Conservation (phyloP, 2,797 vertebrate species). For the Mionectes olivaceus region DNA sequence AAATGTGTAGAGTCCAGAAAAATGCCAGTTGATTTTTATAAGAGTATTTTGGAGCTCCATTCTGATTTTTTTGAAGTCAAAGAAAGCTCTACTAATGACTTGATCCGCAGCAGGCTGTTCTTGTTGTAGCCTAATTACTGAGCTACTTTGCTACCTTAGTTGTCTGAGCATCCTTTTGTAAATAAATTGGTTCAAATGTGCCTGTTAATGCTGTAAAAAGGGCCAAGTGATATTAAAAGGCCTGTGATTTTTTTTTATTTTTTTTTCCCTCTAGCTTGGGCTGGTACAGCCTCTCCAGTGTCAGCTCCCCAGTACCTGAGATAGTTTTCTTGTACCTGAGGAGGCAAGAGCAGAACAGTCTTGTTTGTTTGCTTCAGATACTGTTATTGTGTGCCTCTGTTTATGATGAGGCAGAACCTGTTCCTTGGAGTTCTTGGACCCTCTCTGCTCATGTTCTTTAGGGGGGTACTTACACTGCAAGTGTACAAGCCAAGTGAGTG, state of each 20-base stretch:
- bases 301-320: not conserved
- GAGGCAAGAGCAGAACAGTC: not conserved
- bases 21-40: not conserved
- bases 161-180: not conserved
- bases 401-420: not conserved
- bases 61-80: not conserved
- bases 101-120: not conserved
- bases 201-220: not conserved
- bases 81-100: not conserved
- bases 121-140: not conserved
- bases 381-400: not conserved
- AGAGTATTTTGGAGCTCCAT: not conserved
- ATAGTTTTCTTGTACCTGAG: not conserved
- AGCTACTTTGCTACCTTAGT: not conserved
- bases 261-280: not conserved
- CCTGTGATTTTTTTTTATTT: not conserved
- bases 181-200: not conserved
- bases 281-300: not conserved
- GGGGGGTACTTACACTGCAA: not conserved
- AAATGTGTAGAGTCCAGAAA: not conserved
- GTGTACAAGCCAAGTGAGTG: not conserved
- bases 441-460: not conserved
- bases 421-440: not conserved
- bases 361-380: not conserved
- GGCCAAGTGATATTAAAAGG: not conserved